Conservation (phyloP, 1,140 invertebrate species). For the Drosophila leontia region DNA sequence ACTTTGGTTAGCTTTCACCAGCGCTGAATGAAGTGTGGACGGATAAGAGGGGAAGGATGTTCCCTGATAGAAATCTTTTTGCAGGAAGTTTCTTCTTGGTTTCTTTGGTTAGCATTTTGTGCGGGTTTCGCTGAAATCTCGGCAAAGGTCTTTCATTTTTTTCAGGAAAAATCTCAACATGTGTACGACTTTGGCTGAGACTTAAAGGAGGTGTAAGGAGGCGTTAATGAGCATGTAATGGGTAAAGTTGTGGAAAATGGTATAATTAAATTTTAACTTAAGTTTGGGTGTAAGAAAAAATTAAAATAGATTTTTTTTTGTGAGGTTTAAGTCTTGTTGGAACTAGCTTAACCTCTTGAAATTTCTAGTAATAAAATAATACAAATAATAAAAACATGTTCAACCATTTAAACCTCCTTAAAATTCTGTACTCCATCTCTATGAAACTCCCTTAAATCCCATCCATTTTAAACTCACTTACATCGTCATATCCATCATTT, state of each 20-base stretch:
- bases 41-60: neutral
- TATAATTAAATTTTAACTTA: constrained; percentile 12
- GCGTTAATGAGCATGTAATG: constrained; percentile 31
- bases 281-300: neutral
- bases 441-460: neutral
- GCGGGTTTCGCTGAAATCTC: constrained; percentile 18
- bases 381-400: neutral
- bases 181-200: constrained; percentile 6
- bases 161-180: constrained; percentile 7
- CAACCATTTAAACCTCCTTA: neutral
- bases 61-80: constrained; percentile 21
- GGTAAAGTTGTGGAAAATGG: constrained; percentile 2
- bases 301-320: neutral
- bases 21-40: constrained; percentile 10
- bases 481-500: constrained; percentile 23
- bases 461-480: neutral
- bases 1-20: constrained; percentile 70
- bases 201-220: constrained; percentile 8
- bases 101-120: constrained; percentile 34
- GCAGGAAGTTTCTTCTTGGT: constrained; percentile 14
- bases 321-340: neutral
- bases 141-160: constrained; percentile 5
- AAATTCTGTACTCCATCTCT: too few species aligned
- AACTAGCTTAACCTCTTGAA: too few species aligned
- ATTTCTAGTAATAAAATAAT: too few species aligned